Evolutionary conservation across 1,140 invertebrate genomes (phyloP).

Genomic region (Rhizoglyphus robini): DNA sequence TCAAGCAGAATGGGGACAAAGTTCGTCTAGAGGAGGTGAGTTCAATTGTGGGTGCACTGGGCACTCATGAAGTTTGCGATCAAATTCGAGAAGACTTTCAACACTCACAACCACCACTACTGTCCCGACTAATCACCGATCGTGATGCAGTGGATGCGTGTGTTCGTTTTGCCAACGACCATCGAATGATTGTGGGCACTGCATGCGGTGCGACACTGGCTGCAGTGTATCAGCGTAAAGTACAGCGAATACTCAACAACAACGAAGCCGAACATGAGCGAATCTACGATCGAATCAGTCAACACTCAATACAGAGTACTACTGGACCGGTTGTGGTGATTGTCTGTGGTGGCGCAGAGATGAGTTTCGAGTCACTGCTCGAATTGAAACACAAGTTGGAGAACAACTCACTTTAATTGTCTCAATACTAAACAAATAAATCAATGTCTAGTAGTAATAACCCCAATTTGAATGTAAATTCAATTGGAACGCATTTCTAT

Average conservation of each 20-base stretch:
- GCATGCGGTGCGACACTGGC: conserved; percentile 40
- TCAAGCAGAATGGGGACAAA: conserved; percentile 33
- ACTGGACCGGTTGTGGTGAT: conserved; percentile 37
- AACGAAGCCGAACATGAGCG: conserved; percentile 13
- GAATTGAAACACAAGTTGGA: background rate
- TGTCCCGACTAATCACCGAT: conserved; percentile 37
- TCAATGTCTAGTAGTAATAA: no score
- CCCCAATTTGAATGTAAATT: no score
- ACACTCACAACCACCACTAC: conserved; percentile 29
- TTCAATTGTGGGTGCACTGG: conserved; percentile 38
- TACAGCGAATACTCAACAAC: conserved; percentile 22
- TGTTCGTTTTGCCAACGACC: conserved; percentile 36
- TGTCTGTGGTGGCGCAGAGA: conserved; percentile 40
- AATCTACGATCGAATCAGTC: background rate
- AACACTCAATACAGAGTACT: background rate
- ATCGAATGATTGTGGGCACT: conserved; percentile 39
- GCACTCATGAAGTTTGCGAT: conserved; percentile 32
- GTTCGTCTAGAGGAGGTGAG: conserved; percentile 36
- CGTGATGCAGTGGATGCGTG: conserved; percentile 39
- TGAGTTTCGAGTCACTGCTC: conserved; percentile 18
- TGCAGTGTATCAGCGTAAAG: conserved; percentile 33
- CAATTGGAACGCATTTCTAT: no score
- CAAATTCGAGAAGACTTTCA: conserved; percentile 32
- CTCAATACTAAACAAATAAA: no score
- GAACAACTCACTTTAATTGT: no score